Evolutionary conservation across 1,140 invertebrate genomes (phyloP).

Genomic region (Macrobrachium nipponense): DNA sequence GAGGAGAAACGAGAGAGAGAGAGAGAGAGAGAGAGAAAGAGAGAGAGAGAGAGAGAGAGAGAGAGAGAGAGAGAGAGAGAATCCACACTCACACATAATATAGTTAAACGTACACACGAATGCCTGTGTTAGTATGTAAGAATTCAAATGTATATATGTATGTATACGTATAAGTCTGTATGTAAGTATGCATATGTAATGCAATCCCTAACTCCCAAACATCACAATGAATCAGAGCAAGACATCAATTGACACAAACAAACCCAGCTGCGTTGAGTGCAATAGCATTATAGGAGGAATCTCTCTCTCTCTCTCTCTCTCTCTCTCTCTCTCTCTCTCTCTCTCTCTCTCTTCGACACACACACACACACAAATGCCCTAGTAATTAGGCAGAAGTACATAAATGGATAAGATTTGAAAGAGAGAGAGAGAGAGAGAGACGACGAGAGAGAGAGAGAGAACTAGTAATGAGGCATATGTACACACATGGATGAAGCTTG

Average conservation of each 20-base stretch:
- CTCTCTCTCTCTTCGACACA: slow-evolving; percentile 1
- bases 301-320: not conserved
- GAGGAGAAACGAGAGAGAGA: not conserved
- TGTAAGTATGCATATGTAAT: slow-evolving; percentile 2
- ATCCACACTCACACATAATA: not conserved
- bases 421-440: not conserved
- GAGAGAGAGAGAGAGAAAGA: no score
- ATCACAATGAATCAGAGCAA: no score
- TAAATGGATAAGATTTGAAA: not conserved
- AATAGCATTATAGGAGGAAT: no score
- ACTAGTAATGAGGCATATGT: not conserved
- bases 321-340: not conserved
- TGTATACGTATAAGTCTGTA: slow-evolving; percentile 11
- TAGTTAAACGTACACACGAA: not conserved
- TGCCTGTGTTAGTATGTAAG: not conserved
- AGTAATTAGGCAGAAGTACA: not conserved
- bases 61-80: not conserved
- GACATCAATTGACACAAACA: no score
- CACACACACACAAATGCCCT: no score
- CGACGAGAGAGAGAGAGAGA: no score
- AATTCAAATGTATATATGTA: slow-evolving; percentile 3
- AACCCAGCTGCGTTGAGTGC: no score
- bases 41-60: not conserved
- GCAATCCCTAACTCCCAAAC: no score
- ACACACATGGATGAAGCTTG: not conserved